phyloP scores from a whole-genome alignment of 2,113 vertebrate genomes.

The Salvelinus fontinalis region DNA sequence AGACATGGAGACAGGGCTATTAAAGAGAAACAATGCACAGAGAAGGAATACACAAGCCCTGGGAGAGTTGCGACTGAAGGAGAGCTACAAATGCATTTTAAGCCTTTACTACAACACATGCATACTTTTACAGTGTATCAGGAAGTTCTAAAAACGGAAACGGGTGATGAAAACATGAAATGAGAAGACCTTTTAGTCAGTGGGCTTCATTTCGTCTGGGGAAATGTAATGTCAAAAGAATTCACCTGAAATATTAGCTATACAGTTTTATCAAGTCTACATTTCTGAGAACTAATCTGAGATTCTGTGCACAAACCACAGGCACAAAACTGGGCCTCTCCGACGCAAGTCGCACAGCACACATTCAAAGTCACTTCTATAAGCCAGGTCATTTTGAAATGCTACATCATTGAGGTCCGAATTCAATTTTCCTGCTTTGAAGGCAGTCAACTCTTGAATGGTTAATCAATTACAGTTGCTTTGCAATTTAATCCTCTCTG shows the following conservation, averaged over 20 bases:
- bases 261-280: no score
- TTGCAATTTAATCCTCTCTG: slow-evolving; percentile 19
- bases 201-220: not conserved
- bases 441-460: slow-evolving; percentile 24
- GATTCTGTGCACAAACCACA: not conserved
- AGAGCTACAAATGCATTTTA: slow-evolving; percentile 28
- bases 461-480: slow-evolving; percentile 37
- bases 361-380: slow-evolving; percentile 21
- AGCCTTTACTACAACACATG: slow-evolving; percentile 13
- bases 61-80: slow-evolving; percentile 55
- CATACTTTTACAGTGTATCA: slow-evolving; percentile 1
- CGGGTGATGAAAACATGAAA: no score
- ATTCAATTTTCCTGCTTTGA: slow-evolving; percentile 39
- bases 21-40: slow-evolving; percentile 54
- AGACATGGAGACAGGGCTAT: slow-evolving; percentile 51
- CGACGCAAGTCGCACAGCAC: not conserved
- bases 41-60: slow-evolving; percentile 27
- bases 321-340: not conserved
- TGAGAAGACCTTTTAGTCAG: not conserved
- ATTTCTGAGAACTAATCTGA: not conserved
- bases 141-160: not conserved
- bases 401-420: slow-evolving; percentile 28
- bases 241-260: not conserved
- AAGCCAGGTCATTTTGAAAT: slow-evolving; percentile 32
- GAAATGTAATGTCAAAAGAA: not conserved